Base-by-base conservation (phyloP, 2,888 invertebrate genomes). In the Nebria brevicollis region DNA sequence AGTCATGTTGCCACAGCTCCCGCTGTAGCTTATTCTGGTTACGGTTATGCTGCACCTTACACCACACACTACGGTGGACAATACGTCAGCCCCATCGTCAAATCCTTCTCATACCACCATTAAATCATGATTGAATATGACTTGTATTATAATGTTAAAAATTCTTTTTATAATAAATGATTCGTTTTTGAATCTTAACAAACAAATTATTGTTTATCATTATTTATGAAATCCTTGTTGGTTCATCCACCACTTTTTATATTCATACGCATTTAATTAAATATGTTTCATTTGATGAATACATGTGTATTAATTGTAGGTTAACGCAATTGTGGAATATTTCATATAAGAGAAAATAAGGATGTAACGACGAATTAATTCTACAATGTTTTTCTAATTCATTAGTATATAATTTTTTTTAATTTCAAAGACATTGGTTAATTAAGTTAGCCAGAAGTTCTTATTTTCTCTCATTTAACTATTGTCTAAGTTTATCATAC, bases 131-230 rank as follows among this genome's bases (percentile, higher is more conserved):
- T 41, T 26, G 20, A 73, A 20, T 26, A 42, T 73, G 26, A 42
- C 11, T 73, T 73, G 20, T 73, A 43, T 73, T 15, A 41, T 73
- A 73, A 73, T 20, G 54, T 54, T 54, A 54, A 54, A 7, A 54
- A 54, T 42, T 43, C 73, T 34, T 73, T 13, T 41, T 73, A 73
- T 15, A 41, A 73, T 73, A 70, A 70, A 73, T 41, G 73, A 73
- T 73, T 73, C 73, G 73, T 73, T 73, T 73, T 73, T 73, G 73
- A 73, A 73, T 73, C 73, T n/a, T 42, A n/a, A 34, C 73, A 73
- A 41, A 42, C 2, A 34, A 73, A 26, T 26, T 41, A 26, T 73
- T 42, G 13, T 54, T 54, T 54, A 54, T 1, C 54, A 54, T 54
- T 54, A 54, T 54, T 54, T 54, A 54, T 54, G 54, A 7, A 34